phyloP scores from a whole-genome alignment of 2,888 invertebrate genomes.

The Athetis lepigone region DNA sequence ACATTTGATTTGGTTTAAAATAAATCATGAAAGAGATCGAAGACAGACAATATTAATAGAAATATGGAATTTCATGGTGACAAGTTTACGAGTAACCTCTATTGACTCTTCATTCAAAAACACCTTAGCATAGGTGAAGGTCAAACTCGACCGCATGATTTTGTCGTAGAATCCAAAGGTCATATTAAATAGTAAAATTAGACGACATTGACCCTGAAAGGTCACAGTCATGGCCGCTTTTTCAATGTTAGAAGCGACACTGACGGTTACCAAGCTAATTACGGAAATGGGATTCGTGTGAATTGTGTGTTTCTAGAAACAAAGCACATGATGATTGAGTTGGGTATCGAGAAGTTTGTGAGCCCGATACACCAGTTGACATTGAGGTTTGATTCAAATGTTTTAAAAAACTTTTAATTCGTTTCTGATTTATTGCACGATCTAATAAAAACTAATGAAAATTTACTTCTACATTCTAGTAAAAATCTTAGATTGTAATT shows the following conservation, averaged over 20 bases:
- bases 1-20: not conserved
- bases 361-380: not conserved
- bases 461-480: not conserved
- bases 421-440: too few species aligned
- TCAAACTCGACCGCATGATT: slow-evolving; percentile 40
- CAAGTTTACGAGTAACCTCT: not conserved
- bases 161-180: slow-evolving; percentile 49
- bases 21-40: not conserved
- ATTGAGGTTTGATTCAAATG: too few species aligned
- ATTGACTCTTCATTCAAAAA: slow-evolving; percentile 20
- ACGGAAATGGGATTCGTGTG: slow-evolving; percentile 24
- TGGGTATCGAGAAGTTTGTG: not conserved
- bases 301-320: slow-evolving; percentile 7
- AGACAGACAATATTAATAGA: not conserved
- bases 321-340: not conserved
- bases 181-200: slow-evolving; percentile 44
- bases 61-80: not conserved
- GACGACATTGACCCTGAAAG: slow-evolving; percentile 49
- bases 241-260: slow-evolving; percentile 34
- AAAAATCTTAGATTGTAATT: too few species aligned
- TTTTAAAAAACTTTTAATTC: too few species aligned
- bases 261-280: slow-evolving; percentile 44
- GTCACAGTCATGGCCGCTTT: slow-evolving; percentile 49
- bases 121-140: slow-evolving; percentile 33
- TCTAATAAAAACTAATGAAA: not conserved